A percentile compares a stretch with the other conserved stretches of the same genome.
Evolutionary conservation across 2,797 vertebrate genomes (phyloP).

Genomic region (Tamandua tetradactyla): DNA sequence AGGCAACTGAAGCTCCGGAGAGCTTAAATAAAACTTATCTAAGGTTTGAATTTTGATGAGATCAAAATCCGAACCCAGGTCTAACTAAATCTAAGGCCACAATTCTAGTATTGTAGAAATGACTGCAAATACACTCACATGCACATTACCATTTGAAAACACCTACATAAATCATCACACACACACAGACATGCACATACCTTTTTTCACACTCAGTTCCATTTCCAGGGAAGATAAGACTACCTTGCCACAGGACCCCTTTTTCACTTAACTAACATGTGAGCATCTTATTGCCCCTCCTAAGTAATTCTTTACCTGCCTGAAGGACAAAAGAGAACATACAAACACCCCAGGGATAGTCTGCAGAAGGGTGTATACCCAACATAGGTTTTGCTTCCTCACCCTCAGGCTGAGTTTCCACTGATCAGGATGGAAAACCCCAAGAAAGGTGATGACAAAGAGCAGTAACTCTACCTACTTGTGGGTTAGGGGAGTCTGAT

Average conservation of each 20-base stretch:
- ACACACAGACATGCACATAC: not conserved
- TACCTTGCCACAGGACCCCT: not conserved
- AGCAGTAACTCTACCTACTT: slow-evolving; percentile 81
- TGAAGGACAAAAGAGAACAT: not conserved
- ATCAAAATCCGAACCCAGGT: not conserved
- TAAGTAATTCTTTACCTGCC: not conserved
- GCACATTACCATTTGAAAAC: no score
- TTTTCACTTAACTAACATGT: not conserved
- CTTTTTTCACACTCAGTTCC: not conserved
- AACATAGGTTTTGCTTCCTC: not conserved
- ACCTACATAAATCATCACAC: no score
- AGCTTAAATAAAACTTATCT: not conserved
- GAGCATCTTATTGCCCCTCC: not conserved
- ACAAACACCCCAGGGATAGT: not conserved
- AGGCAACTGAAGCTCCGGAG: not conserved
- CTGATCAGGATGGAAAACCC: not conserved
- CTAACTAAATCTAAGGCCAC: not conserved
- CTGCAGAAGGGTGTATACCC: not conserved
- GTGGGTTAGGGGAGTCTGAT: slow-evolving; percentile 72
- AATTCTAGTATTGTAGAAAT: not conserved
- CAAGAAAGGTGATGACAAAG: not conserved
- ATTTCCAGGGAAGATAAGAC: not conserved
- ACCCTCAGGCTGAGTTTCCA: not conserved
- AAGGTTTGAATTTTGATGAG: not conserved
- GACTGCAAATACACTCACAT: not conserved